Evolutionary conservation across 1,140 invertebrate genomes (phyloP), one percentile per base, ranked within the genome.

Genomic region (Condylostylus longicornis): DNA sequence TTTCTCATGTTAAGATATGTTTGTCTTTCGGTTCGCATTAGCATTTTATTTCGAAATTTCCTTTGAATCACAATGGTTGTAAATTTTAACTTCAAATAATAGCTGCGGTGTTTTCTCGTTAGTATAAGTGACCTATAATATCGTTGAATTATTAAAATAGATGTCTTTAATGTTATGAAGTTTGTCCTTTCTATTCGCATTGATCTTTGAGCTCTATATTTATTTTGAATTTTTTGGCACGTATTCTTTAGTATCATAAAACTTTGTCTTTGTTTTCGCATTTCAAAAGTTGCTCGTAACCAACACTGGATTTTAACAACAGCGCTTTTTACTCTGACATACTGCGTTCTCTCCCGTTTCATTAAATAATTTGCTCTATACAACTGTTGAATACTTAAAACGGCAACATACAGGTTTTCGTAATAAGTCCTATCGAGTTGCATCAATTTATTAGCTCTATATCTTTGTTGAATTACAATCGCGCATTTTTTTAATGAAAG

Each of bases 401-500:
- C 50, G 3, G 61, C 60, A 0, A 38, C 38, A 31, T 43, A 57
- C 13, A 46, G 48, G 18, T 42, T 42, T 1, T 50, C 37, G 42
- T 59, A 68, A 25, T 55, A 36, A 13, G 46, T 43, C 10, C 54
- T 51, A 27, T 42, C 14, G 8, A 48, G 44, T 3, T 49, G 42
- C 53, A 40, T 61, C 33, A 31, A 17, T 23, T 44, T 33, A 21
- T 63, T 47, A 13, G 61, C 63, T 50, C 63, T 63, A 48, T 64
- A 74, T 12, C 44, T 43, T 17, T 12, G 31, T 25, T 49, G 48
- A 7, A 50, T 2, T 8, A 19, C 31, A 7, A 18, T 39, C 3
- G 37, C 31, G 3, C 27, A 14, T 8, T 34, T 25, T 18, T 36
- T 28, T 0, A 47, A 29, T 4, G 35, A 32, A 3, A 34, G 8